Evolutionary conservation across 2,797 vertebrate genomes (phyloP), one percentile per base, ranked within the genome.

Genomic region (Sardinella longiceps): DNA sequence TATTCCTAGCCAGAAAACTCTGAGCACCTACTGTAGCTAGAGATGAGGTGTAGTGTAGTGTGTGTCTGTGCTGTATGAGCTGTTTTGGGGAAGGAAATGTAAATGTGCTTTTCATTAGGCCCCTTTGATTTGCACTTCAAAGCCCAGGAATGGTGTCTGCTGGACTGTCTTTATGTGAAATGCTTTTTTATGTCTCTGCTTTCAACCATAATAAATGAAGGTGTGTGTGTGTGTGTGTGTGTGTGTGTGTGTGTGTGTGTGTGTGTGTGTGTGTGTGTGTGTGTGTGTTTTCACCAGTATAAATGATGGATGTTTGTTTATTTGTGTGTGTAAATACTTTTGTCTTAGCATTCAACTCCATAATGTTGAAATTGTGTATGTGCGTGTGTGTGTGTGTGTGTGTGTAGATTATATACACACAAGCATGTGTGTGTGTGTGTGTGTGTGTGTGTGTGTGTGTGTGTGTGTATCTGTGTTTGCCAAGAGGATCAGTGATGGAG

Each of bases 401-500:
- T 51, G 46, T n/a, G 30, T 51, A 46, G 39, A 39, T 23, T 28
- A n/a, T n/a, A n/a, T n/a, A n/a, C n/a, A n/a, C n/a, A n/a, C n/a
- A n/a, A n/a, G n/a, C n/a, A n/a, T 80, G 43, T 56, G 66, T 30
- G 70, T n/a, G 28, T 48, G 70, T 33, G 60, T 83, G 60, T 45
- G 70, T 25, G 66, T 74, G 30, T 56, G 53, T 56, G 53, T 56
- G 53, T 56, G 53, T 70, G 56, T 48, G 43, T 18, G 25, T 30
- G 60, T 30, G 33, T 7, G n/a, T 83, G 50, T 20, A 53, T n/a
- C 18, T 77, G 11, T 87, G 84, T 80, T 74, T 86, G 85, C 85
- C 87, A 87, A 88, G 80, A 83, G 60, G 56, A 83, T 66, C 30
- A 83, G 20, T 82, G 86, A 87, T 81, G 25, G 80, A 51, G 84